Evolutionary conservation across 1,140 invertebrate species (phyloP).

Genomic region (Penaeus indicus): DNA sequence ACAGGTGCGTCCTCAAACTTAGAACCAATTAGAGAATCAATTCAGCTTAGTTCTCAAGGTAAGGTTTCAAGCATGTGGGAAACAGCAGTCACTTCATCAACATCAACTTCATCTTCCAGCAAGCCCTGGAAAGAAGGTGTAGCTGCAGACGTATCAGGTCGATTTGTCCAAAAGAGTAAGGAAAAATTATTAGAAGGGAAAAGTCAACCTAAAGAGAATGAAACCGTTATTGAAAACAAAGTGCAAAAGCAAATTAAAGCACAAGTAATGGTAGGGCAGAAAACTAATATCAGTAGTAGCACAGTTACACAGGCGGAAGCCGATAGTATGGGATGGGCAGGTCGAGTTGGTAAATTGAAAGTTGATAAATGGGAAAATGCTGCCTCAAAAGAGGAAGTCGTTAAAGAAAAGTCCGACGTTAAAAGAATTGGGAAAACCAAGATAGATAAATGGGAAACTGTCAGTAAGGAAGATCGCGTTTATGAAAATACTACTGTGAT

Average conservation of each 20-base stretch:
- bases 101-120: constrained; percentile 14
- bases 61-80: constrained; percentile 63
- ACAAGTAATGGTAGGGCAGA: background rate
- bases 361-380: constrained; percentile 31
- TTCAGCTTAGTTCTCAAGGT: constrained; percentile 38
- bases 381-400: background rate
- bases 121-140: constrained; percentile 63
- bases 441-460: constrained; percentile 14
- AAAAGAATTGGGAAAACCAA: constrained; percentile 2
- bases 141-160: constrained; percentile 55
- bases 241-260: background rate
- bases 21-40: constrained; percentile 15
- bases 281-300: background rate
- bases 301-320: background rate
- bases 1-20: constrained; percentile 63
- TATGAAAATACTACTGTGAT: background rate
- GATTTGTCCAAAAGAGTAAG: constrained; percentile 58
- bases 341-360: constrained; percentile 42
- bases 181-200: constrained; percentile 48
- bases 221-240: background rate
- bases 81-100: constrained; percentile 38
- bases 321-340: background rate
- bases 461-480: background rate
- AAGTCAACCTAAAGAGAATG: background rate
- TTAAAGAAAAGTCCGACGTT: constrained; percentile 6